These are phyloP conservation scores for Bambusicola thoracicus DNA, from an alignment of 2,113 vertebrate species.

Conservation along the genomic window DNA sequence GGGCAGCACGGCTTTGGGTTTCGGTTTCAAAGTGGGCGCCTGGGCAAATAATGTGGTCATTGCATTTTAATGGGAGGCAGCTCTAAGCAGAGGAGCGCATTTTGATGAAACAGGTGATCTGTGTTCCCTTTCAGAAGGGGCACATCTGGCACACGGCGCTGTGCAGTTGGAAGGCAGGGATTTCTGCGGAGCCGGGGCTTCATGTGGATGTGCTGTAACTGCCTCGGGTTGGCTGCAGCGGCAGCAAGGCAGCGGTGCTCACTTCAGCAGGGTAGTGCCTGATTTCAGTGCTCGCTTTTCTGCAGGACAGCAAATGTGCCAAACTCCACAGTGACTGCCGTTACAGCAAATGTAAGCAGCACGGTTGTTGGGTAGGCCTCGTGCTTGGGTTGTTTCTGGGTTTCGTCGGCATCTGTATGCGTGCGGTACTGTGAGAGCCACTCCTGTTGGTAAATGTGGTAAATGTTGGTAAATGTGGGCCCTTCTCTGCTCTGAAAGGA, in stretches of 20 bases:
- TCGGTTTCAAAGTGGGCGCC: background rate
- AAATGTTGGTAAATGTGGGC: too few species aligned
- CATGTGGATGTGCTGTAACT: fast-evolving
- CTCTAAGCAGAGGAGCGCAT: background rate
- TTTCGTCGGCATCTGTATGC: fast-evolving
- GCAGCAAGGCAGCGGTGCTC: background rate
- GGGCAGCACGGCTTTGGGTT: background rate
- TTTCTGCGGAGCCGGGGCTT: background rate
- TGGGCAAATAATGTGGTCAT: background rate
- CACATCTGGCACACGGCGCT: fast-evolving
- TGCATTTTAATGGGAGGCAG: background rate
- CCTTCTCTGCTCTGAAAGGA: fast-evolving
- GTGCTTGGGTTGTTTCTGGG: fast-evolving
- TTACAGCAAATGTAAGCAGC: fast-evolving
- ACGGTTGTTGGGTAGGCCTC: fast-evolving
- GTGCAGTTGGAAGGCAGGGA: fast-evolving
- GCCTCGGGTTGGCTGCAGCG: fast-evolving
- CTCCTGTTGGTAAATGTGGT: fast-evolving
- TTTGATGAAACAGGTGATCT: background rate
- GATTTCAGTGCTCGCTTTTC: fast-evolving
- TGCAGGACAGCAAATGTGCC: background rate
- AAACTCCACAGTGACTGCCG: fast-evolving
- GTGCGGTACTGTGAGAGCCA: fast-evolving
- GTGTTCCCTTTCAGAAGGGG: background rate
- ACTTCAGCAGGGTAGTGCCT: background rate